Conservation (phyloP, 2,797 vertebrate genomes). For the Ctenochaetus hawaiiensis region DNA sequence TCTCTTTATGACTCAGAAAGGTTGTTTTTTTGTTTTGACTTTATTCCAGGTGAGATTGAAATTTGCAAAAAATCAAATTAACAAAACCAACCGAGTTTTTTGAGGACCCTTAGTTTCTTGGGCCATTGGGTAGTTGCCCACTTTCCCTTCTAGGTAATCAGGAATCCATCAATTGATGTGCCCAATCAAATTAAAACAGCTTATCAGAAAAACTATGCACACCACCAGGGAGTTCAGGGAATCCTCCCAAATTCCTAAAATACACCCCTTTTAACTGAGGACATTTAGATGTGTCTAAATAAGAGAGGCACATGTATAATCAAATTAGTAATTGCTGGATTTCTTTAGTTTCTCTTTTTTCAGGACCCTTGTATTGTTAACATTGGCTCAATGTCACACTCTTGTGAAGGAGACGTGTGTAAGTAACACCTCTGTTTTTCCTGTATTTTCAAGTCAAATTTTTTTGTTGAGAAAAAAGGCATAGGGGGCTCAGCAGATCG, state of each 20-base stretch:
- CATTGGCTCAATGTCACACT: neutral
- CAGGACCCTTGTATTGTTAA: neutral
- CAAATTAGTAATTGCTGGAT: too few species aligned
- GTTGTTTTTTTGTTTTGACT: neutral
- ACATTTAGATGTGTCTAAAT: too few species aligned
- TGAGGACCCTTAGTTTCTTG: neutral
- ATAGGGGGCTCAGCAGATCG: constrained; percentile 37
- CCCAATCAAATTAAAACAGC: neutral
- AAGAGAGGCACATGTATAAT: too few species aligned
- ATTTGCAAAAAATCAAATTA: neutral
- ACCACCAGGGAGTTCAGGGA: neutral
- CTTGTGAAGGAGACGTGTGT: neutral
- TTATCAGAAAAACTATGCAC: neutral
- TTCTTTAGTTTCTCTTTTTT: neutral
- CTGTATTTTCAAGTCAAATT: neutral
- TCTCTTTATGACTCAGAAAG: too few species aligned
- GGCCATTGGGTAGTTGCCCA: neutral
- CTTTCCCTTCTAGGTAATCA: neutral
- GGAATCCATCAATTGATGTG: neutral
- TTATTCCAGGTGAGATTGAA: neutral
- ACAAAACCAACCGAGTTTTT: neutral
- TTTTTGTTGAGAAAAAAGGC: constrained; percentile 14
- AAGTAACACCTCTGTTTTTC: neutral
- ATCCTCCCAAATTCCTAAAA: too few species aligned
- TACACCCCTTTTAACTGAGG: too few species aligned